Conservation (phyloP, 2,797 vertebrate species). For the Myotis pilosus region DNA sequence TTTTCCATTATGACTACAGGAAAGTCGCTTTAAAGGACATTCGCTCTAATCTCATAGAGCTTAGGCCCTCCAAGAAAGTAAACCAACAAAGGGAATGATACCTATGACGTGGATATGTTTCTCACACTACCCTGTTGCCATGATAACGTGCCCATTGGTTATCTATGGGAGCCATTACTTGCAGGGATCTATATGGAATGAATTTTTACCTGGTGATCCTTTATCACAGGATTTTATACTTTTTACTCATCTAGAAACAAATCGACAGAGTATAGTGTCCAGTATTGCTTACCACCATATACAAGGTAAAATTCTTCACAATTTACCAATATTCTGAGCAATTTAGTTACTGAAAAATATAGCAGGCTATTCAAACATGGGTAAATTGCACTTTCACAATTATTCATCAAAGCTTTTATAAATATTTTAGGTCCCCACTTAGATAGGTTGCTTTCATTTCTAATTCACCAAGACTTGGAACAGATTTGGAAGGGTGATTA, state of each 20-base stretch:
- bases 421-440: conserved; percentile 1
- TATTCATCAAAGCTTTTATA: background rate
- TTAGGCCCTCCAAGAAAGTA: background rate
- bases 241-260: conserved; percentile 19
- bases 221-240: background rate
- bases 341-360: conserved; percentile 2
- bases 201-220: background rate
- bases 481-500: conserved; percentile 44
- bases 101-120: background rate
- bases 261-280: background rate
- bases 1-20: background rate
- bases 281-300: background rate
- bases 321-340: conserved; percentile 1
- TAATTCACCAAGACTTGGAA: conserved; percentile 31
- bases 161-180: background rate
- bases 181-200: background rate
- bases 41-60: background rate
- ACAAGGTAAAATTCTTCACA: background rate
- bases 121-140: background rate
- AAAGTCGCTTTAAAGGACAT: conserved; percentile 6
- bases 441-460: conserved; percentile 29
- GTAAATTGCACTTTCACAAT: background rate
- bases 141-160: background rate
- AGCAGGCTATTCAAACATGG: background rate
- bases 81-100: background rate